phyloP scores from a whole-genome alignment of 1,140 invertebrate species.

The Drosophila ohnishii region DNA sequence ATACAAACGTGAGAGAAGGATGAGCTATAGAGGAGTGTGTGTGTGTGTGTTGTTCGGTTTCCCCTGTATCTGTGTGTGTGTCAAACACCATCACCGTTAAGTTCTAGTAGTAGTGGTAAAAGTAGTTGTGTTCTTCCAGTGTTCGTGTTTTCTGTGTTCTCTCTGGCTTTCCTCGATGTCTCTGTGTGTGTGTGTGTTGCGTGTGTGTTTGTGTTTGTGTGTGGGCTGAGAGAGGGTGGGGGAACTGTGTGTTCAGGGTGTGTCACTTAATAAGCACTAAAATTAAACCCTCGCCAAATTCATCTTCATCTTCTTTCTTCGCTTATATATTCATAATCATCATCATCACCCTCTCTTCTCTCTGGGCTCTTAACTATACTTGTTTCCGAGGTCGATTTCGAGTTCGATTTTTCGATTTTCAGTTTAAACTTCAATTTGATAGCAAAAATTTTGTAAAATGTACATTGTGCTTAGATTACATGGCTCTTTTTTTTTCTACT shows the following conservation, averaged over 20 bases:
- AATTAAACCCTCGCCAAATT: constrained; percentile 66
- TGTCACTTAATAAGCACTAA: constrained; percentile 71
- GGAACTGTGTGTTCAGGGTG: constrained; percentile 29
- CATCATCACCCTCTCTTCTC: constrained; percentile 46
- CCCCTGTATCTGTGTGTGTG: constrained; percentile 39
- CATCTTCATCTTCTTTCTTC: constrained; percentile 8
- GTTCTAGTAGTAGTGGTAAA: constrained; percentile 26
- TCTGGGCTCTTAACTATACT: constrained; percentile 22
- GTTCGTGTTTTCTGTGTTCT: constrained; percentile 14
- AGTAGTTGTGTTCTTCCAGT: constrained; percentile 24
- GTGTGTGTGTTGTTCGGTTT: constrained; percentile 26
- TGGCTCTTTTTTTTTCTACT: constrained; percentile 8
- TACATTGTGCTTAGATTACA: constrained; percentile 51
- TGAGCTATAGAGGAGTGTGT: constrained; percentile 14
- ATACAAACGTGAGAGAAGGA: constrained; percentile 36
- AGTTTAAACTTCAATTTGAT: constrained; percentile 38
- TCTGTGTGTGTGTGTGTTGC: constrained; percentile 17
- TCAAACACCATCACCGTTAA: constrained; percentile 74
- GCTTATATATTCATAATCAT: constrained; percentile 10
- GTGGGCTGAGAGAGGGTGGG: constrained; percentile 6
- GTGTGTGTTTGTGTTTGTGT: constrained; percentile 29
- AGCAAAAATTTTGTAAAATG: constrained; percentile 32
- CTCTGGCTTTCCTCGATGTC: constrained; percentile 14
- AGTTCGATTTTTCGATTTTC: constrained; percentile 5
- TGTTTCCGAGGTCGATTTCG: constrained; percentile 15